phyloP scores from a whole-genome alignment of 2,888 invertebrate species.

The Lypha dubia region DNA sequence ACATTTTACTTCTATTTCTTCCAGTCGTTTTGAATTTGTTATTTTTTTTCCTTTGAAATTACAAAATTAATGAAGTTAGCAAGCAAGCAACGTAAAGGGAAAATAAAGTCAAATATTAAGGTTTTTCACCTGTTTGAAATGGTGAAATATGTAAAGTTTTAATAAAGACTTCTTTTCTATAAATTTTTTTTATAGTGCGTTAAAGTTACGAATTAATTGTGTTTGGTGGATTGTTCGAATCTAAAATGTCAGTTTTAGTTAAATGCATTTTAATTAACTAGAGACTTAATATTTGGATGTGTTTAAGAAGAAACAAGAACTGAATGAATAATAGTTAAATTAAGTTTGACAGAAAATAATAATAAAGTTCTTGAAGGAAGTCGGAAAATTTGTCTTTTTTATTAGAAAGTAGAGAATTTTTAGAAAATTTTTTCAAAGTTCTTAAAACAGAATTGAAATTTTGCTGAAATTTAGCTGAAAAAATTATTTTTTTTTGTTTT shows the following conservation, averaged over 20 bases:
- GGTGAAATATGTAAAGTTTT: slow-evolving; percentile 64
- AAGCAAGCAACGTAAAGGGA: slow-evolving; percentile 36
- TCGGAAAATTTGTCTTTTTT: background rate
- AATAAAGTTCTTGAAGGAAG: background rate
- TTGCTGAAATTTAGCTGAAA: too few relatives aligned
- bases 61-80: slow-evolving; percentile 41
- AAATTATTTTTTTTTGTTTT: too few relatives aligned
- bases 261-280: slow-evolving; percentile 74
- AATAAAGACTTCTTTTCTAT: slow-evolving; percentile 60
- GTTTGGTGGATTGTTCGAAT: slow-evolving; percentile 60
- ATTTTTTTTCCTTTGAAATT: background rate
- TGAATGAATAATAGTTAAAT: too few relatives aligned
- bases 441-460: too few relatives aligned
- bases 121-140: slow-evolving; percentile 25
- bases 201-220: background rate
- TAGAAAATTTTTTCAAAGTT: too few relatives aligned
- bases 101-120: slow-evolving; percentile 58
- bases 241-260: slow-evolving; percentile 73
- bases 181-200: slow-evolving; percentile 3
- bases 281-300: slow-evolving; percentile 61
- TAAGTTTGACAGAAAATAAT: background rate
- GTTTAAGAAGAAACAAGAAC: slow-evolving; percentile 27
- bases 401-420: too few relatives aligned
- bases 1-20: slow-evolving; percentile 12
- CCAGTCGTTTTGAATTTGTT: background rate